Evolutionary conservation across 2,888 invertebrate species (phyloP).

Genomic region (Diaphora mendica): DNA sequence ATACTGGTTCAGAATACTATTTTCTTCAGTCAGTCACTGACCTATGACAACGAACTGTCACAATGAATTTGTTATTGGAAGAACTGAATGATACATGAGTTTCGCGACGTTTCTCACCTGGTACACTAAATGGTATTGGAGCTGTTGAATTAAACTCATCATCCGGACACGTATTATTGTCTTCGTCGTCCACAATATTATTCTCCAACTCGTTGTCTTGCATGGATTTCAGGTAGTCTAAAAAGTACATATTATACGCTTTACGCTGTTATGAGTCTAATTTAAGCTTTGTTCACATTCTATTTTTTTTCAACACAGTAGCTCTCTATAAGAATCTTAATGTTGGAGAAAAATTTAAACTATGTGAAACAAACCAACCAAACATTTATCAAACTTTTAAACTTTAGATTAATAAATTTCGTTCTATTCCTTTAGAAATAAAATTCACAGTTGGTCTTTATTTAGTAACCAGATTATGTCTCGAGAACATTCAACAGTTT

Average conservation of each 20-base stretch:
- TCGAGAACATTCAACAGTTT: too few relatives aligned
- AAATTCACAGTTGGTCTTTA: too few relatives aligned
- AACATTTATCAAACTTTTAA: too few relatives aligned
- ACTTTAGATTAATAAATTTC: too few relatives aligned
- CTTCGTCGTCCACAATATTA: conserved; percentile 27
- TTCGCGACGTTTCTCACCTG: conserved; percentile 9
- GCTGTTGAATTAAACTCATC: conserved; percentile 24
- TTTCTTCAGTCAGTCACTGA: background rate
- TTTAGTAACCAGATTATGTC: too few relatives aligned
- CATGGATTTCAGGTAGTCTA: conserved; percentile 49
- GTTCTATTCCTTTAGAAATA: too few relatives aligned
- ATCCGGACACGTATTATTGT: conserved; percentile 42
- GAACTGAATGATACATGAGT: background rate
- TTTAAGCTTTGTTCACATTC: too few relatives aligned
- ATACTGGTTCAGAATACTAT: background rate
- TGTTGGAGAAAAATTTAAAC: too few relatives aligned
- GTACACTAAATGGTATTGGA: conserved; percentile 10
- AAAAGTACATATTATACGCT: background rate
- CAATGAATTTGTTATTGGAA: background rate
- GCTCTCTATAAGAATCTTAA: too few relatives aligned
- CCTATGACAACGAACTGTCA: background rate
- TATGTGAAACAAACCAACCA: too few relatives aligned
- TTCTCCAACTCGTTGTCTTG: conserved; percentile 34
- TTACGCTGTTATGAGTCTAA: too few relatives aligned
- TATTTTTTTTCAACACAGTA: too few relatives aligned